Conservation (phyloP, 1,140 invertebrate genomes). For the Zaprionus capensis region DNA sequence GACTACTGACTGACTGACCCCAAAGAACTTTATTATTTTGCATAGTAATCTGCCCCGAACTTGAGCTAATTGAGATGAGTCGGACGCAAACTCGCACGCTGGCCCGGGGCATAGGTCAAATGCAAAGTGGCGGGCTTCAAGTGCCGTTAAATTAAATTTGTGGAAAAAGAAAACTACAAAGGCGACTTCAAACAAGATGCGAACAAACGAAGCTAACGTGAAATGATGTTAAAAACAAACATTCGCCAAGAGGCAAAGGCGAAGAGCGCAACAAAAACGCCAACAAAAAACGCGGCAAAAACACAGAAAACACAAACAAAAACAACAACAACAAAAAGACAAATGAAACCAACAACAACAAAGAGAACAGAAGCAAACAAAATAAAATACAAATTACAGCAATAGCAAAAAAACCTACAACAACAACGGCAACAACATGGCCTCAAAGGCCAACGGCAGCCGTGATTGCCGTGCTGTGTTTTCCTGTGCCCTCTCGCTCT, state of each 20-base stretch:
- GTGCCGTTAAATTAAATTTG: slow-evolving; percentile 45
- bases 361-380: slow-evolving; percentile 3
- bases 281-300: slow-evolving; percentile 2
- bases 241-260: slow-evolving; percentile 59
- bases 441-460: slow-evolving; percentile 65
- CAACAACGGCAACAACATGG: slow-evolving; percentile 35
- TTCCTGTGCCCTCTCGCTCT: slow-evolving; percentile 8
- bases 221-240: slow-evolving; percentile 68
- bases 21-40: background rate
- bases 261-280: slow-evolving; percentile 49
- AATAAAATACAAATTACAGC: slow-evolving; percentile 42
- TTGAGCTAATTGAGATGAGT: slow-evolving; percentile 55
- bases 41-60: background rate
- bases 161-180: slow-evolving; percentile 51
- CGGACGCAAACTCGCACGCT: background rate
- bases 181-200: slow-evolving; percentile 60
- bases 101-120: slow-evolving; percentile 40
- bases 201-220: slow-evolving; percentile 48
- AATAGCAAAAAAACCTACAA: slow-evolving; percentile 45
- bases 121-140: slow-evolving; percentile 31
- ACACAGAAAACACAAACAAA: slow-evolving; percentile 12
- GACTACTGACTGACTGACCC: slow-evolving; percentile 11
- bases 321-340: slow-evolving; percentile 16
- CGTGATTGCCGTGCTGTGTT: slow-evolving; percentile 59
- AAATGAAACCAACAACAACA: slow-evolving; percentile 21